Base-by-base conservation (phyloP, 64 coral and sea anemone species). In the Stichodactyla helianthus region DNA sequence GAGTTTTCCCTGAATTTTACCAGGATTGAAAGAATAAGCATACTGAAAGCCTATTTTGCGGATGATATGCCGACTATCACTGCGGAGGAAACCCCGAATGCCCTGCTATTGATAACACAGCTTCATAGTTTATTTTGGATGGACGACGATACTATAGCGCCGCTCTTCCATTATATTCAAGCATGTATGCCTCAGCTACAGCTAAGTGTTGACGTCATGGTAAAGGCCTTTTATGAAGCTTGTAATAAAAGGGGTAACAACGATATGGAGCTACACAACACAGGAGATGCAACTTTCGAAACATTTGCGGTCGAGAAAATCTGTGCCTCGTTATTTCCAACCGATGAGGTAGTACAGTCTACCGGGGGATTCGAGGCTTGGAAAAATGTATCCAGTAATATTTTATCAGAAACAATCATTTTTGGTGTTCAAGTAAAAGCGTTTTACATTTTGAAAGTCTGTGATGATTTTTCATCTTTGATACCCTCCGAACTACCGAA, bases 381-480 rank as follows among this genome's bases (percentile, higher is more conserved):
- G 94, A 79, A 83, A 51, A 83, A 76, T 23, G 86, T 67, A 85
- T 27, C 86, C 50, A 97, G 59, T 65, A 71, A 53, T 1, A 58
- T 97, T 50, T 50, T 97, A 22, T 88, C 94, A 52, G 83, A 86
- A 19, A 88, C 79, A 15, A 93, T 55, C 8, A 89, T 83, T 54
- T 84, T 88, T 51, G 59, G 51, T 53, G 26, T 88, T 51, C 64
- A 77, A 22, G 74, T 51, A 56, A 84, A 87, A 63, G 91, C 82
- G 5, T 77, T 90, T 52, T 81, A 97, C 28, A 93, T 56, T n/a
- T 55, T 97, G 18, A 87, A 87, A 51, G 85, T 93, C 31, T 97
- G 94, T 87, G 50, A 93, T 52, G 94, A 97, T 64, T 97, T 90
- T 81, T 84, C 86, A 15, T 88, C 65, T 9, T 86, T 97, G 44